Percentiles rank a stretch among this genome's conserved stretches.
phyloP scores from a whole-genome alignment of 2,113 vertebrate genomes.

The Alaudala cheleensis region DNA sequence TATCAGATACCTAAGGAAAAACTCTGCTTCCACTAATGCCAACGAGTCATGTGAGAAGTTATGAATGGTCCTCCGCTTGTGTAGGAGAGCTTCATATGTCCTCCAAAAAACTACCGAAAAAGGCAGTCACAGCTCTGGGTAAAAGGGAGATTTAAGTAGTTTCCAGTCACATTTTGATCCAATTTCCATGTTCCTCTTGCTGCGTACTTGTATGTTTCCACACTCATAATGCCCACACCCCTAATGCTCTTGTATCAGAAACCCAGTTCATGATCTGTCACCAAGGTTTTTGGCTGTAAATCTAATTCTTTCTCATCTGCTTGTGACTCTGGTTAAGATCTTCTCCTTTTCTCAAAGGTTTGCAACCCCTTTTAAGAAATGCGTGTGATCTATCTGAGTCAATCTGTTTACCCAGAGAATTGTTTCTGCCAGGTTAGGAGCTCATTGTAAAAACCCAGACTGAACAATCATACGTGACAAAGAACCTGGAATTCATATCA shows the following conservation, averaged over 20 bases:
- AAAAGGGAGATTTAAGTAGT: not conserved
- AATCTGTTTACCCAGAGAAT: not conserved
- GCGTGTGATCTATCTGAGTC: not conserved
- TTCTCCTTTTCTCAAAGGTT: not conserved
- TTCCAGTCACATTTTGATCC: not conserved
- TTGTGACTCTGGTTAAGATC: not conserved
- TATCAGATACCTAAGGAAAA: not conserved
- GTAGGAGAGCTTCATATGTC: not conserved
- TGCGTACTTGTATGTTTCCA: not conserved
- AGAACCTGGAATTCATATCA: not conserved
- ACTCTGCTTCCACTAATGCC: not conserved
- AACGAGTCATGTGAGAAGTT: rapidly evolving
- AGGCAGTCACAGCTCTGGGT: not conserved
- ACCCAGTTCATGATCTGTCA: rapidly evolving
- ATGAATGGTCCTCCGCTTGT: too few species aligned
- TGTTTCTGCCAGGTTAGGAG: not conserved
- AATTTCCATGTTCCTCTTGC: not conserved
- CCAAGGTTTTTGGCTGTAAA: not conserved
- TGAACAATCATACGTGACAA: too few species aligned
- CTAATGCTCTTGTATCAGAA: not conserved
- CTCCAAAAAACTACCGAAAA: not conserved
- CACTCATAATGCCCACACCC: rapidly evolving
- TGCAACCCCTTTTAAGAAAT: not conserved
- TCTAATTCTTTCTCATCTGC: not conserved
- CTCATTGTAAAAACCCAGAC: not conserved